Conservation (phyloP, 2,113 vertebrate genomes). For the Daubentonia madagascariensis region DNA sequence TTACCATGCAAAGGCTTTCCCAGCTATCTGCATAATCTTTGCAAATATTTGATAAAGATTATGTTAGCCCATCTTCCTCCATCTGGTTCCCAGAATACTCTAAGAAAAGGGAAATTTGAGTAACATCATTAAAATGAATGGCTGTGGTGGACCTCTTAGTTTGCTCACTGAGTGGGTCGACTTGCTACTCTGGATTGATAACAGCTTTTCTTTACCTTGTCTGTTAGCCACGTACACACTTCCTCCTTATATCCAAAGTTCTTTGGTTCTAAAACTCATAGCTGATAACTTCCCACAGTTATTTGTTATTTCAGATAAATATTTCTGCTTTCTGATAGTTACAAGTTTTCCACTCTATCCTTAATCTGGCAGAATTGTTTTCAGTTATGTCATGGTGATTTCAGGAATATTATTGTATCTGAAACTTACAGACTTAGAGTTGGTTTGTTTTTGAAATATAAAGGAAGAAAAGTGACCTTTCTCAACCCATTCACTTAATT, state of each 20-base stretch:
- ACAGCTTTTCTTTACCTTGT: not conserved
- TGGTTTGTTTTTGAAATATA: conserved; percentile 16
- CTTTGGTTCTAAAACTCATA: not conserved
- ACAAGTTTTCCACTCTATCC: not conserved
- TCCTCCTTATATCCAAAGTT: not conserved
- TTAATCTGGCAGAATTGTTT: conserved; percentile 4
- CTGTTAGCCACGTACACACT: not conserved
- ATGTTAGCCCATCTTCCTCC: not conserved
- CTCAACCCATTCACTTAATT: conserved; percentile 34
- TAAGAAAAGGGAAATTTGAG: not conserved
- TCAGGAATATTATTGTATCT: not conserved
- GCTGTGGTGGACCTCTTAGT: not conserved
- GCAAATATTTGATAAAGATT: conserved; percentile 48
- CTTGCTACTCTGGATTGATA: not conserved
- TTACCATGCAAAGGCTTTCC: not conserved
- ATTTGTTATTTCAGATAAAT: not conserved
- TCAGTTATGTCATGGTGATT: not conserved
- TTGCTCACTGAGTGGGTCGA: not conserved
- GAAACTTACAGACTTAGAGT: conserved; percentile 25
- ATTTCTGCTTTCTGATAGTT: not conserved
- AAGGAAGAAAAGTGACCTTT: conserved; percentile 40
- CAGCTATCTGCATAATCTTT: not conserved
- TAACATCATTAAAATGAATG: not conserved
- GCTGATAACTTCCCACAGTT: not conserved
- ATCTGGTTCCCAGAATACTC: not conserved